Evolutionary conservation across 2,113 vertebrate species (phyloP), one percentile per base, ranked within the genome.

Genomic region (Labeo rohita): DNA sequence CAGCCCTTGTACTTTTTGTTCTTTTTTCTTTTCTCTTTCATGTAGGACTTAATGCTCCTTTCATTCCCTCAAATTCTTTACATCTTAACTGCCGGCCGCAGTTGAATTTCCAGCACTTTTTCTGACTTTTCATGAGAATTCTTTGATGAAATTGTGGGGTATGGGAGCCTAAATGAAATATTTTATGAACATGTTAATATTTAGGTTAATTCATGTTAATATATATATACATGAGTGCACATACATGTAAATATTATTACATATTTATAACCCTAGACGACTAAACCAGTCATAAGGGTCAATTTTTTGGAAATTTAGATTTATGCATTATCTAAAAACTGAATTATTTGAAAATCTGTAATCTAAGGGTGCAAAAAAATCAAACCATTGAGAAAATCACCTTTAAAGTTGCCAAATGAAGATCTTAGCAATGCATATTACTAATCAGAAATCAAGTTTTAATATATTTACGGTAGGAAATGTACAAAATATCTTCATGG

Each of bases 51-150:
- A 76, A 88, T 21, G 72, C 89, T 87, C 90, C 88, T 83, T 78
- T 90, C 90, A 83, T 72, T 88, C 83, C 70, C 49, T 93, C 81
- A 86, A 81, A 87, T 88, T 79, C 79, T 28, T 65, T 47, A 73
- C 87, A 49, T 39, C 81, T 91, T 89, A 85, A 45, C 80, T 81
- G 75, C 52, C 73, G 74, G 28, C 72, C 66, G 61, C 63, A 13
- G 23, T 56, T 45, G 10, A 61, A 56, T 61, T 54, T 43, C n/a
- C 12, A 23, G 13, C 11, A 47, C 34, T 34, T 85, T 70, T 61
- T 43, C 28, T 47, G 34, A 16, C 59, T 75, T 7, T 12, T 85
- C 11, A 1, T 28, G 39, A 72, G n/a, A 50, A 8, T 75, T 49
- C n/a, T n/a, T 43, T 74, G 2, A n/a, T 9, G 21, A 13, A 74